Evolutionary conservation across 2,113 vertebrate genomes (phyloP), one percentile per base, ranked within the genome.

Genomic region (Pseudorectes ferrugineus): DNA sequence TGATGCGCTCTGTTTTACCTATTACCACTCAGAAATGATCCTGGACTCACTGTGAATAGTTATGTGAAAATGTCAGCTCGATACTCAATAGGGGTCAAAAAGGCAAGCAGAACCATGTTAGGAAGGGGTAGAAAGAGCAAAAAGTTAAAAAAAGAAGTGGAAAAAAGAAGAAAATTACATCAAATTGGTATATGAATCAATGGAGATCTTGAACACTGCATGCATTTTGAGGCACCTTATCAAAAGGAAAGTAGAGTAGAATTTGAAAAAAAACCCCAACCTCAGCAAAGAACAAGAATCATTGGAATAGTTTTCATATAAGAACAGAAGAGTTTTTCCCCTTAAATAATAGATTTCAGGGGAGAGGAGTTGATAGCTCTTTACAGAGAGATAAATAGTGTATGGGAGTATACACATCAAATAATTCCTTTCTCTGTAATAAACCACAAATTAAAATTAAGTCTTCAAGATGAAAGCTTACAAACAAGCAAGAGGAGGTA

Each of bases 341-440:
- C 38, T 58, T 66, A 62, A 81, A 45, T 49, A 62, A 46, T 29
- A 40, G 33, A 38, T 81, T 63, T 93, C 10, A 51, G 31, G 57
- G 48, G 10, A 73, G 42, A 54, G 8, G 22, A 4, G 12, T 36
- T 79, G 35, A 49, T 61, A 25, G 19, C 9, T 68, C 29, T 76
- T 45, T 88, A 28, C 40, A 45, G 26, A 55, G n/a, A 45, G 22
- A 31, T 40, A 22, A 48, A 35, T 55, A 40, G 14, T 81, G 40
- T 15, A 22, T 0, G 0, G 49, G 35, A 80, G 18, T 14, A 43
- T 7, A 20, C 0, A 3, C 6, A 21, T 8, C 31, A 77, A 76
- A 51, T 66, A 62, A 62, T 48, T 85, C 6, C 5, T 79, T 90
- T 92, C 12, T 54, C 24, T 46, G 6, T 59, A 67, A 48, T 81